Evolutionary conservation across 2,888 invertebrate species (phyloP).

Genomic region (Conistra vaccinii): DNA sequence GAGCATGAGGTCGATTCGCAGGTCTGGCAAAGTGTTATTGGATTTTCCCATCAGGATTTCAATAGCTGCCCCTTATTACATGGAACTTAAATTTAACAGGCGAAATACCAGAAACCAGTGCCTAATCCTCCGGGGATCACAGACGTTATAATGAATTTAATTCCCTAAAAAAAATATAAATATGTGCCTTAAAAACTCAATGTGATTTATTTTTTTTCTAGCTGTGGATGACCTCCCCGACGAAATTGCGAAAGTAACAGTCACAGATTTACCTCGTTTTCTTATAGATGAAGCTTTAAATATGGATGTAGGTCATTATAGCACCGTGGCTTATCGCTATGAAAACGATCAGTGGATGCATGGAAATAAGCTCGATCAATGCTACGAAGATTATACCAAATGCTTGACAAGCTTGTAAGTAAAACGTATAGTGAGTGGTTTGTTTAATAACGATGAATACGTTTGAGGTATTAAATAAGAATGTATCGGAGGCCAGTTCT

Average conservation of each 20-base stretch:
- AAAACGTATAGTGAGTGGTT: neutral
- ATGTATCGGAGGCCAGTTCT: neutral
- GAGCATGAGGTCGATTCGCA: neutral
- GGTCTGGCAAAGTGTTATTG: too few relatives aligned
- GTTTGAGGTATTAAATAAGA: neutral
- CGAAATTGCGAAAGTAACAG: too few relatives aligned
- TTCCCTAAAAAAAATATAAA: neutral
- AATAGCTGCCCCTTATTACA: neutral
- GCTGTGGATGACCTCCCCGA: too few relatives aligned
- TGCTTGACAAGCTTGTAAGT: constrained; percentile 28
- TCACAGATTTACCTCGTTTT: constrained; percentile 10
- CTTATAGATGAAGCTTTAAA: neutral
- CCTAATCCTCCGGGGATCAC: too few relatives aligned
- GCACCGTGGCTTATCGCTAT: constrained; percentile 18
- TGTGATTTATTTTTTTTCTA: neutral
- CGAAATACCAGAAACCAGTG: neutral
- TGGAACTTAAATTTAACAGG: neutral
- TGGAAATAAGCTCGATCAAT: accelerated
- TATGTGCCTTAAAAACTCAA: neutral
- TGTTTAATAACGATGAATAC: neutral
- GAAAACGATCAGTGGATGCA: neutral
- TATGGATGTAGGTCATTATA: constrained; percentile 25
- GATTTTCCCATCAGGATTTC: too few relatives aligned
- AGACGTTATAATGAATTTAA: neutral
- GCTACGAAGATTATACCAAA: constrained; percentile 31